Evolutionary conservation across 2,888 invertebrate species (phyloP), one percentile per base, ranked within the genome.

Genomic region (Cyaniris semiargus): DNA sequence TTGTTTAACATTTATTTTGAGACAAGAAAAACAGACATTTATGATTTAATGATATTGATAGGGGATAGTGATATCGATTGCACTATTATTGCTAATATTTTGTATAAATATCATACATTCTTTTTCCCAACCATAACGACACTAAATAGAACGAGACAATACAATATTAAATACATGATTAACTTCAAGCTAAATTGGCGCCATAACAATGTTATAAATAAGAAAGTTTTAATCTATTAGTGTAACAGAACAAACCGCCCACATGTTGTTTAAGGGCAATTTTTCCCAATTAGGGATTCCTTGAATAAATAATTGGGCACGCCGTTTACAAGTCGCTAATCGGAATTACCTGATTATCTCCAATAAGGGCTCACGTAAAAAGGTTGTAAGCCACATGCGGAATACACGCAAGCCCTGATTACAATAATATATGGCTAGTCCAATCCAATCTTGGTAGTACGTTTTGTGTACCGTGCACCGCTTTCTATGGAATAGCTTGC

Each of bases 371-470:
- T 75, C 76, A 77, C 78, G 78, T 79, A 78, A 79, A 79, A 79
- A 80, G 78, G 76, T 78, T 78, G 75, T 76, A 80, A 79, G 79
- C 77, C 77, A 78, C 27, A 56, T 53, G 72, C 75, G 66, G 76
- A 76, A 70, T 78, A 78, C 80, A 81, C 78, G 78, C 79, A 75
- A 80, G 80, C 75, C 53, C 74, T 72, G 81, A 79, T 81, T 79
- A 81, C 79, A 77, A 79, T 81, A 80, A 80, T 79, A 79, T 79
- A 80, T 72, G 48, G 77, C 77, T 44, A 78, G 76, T 75, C 77
- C 76, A 78, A 79, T 81, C 77, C 81, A 82, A 81, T 79, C 80
- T 79, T 78, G 77, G 76, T 79, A 78, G 78, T 80, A 78, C 78
- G 79, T 78, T 78, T 72, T 79, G 86, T 66, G 58, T 70, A 70